Evolutionary conservation across 2,888 invertebrate genomes (phyloP).

Genomic region (Zygothrica quintamaculata): DNA sequence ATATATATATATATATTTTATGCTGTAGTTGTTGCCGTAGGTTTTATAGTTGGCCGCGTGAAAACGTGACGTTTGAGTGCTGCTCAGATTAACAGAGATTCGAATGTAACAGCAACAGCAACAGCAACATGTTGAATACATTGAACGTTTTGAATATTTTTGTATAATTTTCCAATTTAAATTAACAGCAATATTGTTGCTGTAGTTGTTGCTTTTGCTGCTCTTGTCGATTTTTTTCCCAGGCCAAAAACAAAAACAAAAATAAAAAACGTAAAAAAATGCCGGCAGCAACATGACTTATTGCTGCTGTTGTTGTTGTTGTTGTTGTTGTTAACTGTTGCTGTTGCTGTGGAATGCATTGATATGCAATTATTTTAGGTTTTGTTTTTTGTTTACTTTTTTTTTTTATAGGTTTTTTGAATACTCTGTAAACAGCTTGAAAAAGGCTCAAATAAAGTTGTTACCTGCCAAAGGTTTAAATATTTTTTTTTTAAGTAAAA

Average conservation of each 20-base stretch:
- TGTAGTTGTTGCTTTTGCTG: conserved; percentile 32
- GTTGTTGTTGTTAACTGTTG: conserved; percentile 27
- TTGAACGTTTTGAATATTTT: conserved; percentile 79
- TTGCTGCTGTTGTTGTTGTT: conserved; percentile 41
- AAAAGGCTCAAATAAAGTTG: background rate
- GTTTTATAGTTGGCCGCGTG: conserved; percentile 78
- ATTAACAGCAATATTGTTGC: conserved; percentile 72
- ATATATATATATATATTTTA: conserved; percentile 39
- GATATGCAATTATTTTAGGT: conserved; percentile 45
- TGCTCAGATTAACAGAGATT: conserved; percentile 77
- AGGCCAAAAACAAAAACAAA: conserved; percentile 61
- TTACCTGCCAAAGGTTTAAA: too few relatives aligned
- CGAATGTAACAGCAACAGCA: conserved; percentile 60
- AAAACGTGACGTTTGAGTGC: conserved; percentile 83
- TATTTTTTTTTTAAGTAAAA: too few relatives aligned
- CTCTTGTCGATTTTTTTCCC: conserved; percentile 78
- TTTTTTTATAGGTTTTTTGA: too few relatives aligned
- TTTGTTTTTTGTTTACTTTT: too few relatives aligned
- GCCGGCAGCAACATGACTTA: conserved; percentile 70
- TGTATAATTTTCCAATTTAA: conserved; percentile 84
- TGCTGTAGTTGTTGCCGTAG: conserved; percentile 53
- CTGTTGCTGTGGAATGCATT: conserved; percentile 55
- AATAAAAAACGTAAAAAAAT: too few relatives aligned
- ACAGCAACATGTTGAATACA: conserved; percentile 33
- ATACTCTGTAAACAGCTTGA: background rate